Conservation (phyloP, 2,888 invertebrate genomes). For the Portevinia maculata region DNA sequence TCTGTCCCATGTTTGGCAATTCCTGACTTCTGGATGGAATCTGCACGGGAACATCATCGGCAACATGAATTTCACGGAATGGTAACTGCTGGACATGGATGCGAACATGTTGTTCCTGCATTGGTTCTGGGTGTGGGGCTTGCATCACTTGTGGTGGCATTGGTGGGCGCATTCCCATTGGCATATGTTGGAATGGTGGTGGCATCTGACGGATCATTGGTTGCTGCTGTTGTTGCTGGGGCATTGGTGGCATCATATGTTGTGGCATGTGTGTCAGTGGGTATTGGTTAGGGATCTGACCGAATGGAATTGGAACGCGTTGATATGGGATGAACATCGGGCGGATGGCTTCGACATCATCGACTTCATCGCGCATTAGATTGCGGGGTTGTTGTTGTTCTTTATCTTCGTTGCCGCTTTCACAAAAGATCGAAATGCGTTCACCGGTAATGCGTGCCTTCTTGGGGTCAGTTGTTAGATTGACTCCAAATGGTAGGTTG, state of each 20-base stretch:
- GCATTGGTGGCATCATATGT: conserved; percentile 78
- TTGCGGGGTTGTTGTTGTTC: conserved; percentile 74
- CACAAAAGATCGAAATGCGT: conserved; percentile 93
- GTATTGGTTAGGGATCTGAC: conserved; percentile 84
- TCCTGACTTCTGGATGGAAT: conserved; percentile 78
- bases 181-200: conserved; percentile 82
- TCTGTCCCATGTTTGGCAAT: conserved; percentile 76
- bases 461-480: conserved; percentile 88
- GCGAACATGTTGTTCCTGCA: conserved; percentile 79
- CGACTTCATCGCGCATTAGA: conserved; percentile 78
- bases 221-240: conserved; percentile 78
- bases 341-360: conserved; percentile 81
- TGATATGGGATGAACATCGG: conserved; percentile 82
- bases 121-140: conserved; percentile 83
- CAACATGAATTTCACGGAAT: conserved; percentile 82
- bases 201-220: conserved; percentile 81
- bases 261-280: conserved; percentile 84
- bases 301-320: conserved; percentile 83
- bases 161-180: conserved; percentile 80
- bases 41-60: conserved; percentile 81
- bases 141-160: conserved; percentile 83
- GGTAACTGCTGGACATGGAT: conserved; percentile 83
- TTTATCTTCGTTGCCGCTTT: conserved; percentile 86
- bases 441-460: conserved; percentile 91
- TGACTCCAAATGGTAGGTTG: conserved; percentile 87